Conservation (phyloP, 2,888 invertebrate species). For the Nephrotoma guestfalica region DNA sequence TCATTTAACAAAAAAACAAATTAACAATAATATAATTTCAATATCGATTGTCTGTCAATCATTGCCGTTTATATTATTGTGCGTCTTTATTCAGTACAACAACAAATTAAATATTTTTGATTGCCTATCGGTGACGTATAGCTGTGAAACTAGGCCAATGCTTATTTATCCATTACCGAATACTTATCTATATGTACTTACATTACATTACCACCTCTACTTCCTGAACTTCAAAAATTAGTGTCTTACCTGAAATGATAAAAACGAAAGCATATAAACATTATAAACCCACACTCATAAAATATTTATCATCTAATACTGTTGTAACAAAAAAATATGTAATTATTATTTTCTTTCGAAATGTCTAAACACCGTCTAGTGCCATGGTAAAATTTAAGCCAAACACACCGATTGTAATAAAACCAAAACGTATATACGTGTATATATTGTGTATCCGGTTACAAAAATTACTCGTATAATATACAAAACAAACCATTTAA, state of each 20-base stretch:
- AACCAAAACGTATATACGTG: neutral
- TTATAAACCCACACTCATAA: neutral
- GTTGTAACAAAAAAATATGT: neutral
- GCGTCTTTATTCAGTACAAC: neutral
- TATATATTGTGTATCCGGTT: neutral
- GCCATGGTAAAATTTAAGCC: neutral
- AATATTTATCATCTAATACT: neutral
- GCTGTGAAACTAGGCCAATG: neutral
- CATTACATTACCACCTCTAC: neutral
- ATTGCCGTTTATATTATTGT: neutral
- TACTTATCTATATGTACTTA: neutral
- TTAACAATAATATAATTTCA: neutral
- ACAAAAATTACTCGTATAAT: neutral
- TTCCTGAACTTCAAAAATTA: neutral
- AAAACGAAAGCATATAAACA: neutral
- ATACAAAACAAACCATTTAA: neutral
- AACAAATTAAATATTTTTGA: neutral
- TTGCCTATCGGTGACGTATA: neutral
- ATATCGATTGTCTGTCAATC: neutral
- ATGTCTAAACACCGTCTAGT: neutral
- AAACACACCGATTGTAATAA: neutral
- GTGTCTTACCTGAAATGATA: neutral
- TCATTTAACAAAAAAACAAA: neutral
- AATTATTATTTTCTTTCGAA: neutral
- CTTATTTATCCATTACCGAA: neutral